Conservation (phyloP, 2,888 invertebrate species). For the Petrolisthes cinctipes region DNA sequence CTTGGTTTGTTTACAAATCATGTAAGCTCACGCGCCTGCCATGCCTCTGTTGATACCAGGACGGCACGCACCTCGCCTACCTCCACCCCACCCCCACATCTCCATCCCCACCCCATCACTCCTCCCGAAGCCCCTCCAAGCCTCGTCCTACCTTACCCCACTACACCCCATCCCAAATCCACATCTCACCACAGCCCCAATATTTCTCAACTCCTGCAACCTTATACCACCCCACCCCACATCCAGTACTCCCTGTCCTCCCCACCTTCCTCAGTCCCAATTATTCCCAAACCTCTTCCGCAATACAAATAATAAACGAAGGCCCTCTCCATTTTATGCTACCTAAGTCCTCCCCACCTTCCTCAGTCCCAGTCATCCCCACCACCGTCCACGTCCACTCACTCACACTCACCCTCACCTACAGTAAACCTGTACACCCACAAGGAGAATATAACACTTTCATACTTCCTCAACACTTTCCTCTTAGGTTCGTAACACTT, state of each 20-base stretch:
- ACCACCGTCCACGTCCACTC: not conserved
- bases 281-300: not conserved
- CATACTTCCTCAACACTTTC: too few species aligned
- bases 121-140: not conserved
- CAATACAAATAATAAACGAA: not conserved
- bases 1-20: constrained; percentile 34
- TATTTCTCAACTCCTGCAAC: not conserved
- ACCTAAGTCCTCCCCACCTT: not conserved
- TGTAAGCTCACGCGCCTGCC: constrained; percentile 38
- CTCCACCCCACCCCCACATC: not conserved
- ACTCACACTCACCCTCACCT: too few species aligned
- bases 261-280: not conserved
- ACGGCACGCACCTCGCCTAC: constrained; percentile 24
- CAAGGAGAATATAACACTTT: too few species aligned
- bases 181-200: not conserved
- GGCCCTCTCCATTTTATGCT: too few species aligned
- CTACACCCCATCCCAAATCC: not conserved
- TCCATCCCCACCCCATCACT: not conserved
- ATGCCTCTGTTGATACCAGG: constrained; percentile 34
- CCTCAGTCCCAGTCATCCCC: not conserved
- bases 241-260: not conserved
- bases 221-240: not conserved
- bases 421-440: too few species aligned
- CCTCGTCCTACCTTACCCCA: not conserved
- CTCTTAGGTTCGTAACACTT: not conserved